Conservation (phyloP, 2,113 vertebrate species). For the Cichladusa arquata region DNA sequence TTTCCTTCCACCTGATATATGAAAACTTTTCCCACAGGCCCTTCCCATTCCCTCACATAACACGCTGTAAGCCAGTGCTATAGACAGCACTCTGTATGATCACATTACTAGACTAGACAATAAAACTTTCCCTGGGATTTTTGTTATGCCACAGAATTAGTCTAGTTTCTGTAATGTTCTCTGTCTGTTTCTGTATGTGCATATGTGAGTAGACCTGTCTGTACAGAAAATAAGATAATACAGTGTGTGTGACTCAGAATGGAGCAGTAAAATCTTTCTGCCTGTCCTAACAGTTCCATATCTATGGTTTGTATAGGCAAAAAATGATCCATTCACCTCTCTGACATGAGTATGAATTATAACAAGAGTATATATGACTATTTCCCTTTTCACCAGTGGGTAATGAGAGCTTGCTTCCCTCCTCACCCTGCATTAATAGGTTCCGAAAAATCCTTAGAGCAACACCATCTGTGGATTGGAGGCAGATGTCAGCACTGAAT, state of each 20-base stretch:
- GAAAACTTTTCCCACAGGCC: background rate
- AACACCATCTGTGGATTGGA: background rate
- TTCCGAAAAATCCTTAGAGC: background rate
- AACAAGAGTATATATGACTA: background rate
- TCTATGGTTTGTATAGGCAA: background rate
- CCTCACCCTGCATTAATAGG: background rate
- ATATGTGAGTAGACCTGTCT: background rate
- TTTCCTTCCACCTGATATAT: background rate
- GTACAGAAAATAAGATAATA: background rate
- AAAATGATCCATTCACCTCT: background rate
- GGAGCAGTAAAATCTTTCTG: background rate
- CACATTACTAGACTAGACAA: background rate
- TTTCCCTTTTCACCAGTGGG: background rate
- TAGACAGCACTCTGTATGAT: background rate
- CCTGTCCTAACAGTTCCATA: background rate
- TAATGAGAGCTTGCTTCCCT: background rate
- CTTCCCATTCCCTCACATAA: background rate
- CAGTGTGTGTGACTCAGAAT: rapidly evolving
- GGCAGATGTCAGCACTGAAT: background rate
- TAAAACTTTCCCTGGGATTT: background rate
- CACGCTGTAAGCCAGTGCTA: background rate
- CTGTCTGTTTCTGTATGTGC: background rate
- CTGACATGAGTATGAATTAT: background rate
- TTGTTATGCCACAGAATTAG: background rate
- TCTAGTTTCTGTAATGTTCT: background rate